Conservation (phyloP, 2,888 invertebrate species). For the Seira musarum region DNA sequence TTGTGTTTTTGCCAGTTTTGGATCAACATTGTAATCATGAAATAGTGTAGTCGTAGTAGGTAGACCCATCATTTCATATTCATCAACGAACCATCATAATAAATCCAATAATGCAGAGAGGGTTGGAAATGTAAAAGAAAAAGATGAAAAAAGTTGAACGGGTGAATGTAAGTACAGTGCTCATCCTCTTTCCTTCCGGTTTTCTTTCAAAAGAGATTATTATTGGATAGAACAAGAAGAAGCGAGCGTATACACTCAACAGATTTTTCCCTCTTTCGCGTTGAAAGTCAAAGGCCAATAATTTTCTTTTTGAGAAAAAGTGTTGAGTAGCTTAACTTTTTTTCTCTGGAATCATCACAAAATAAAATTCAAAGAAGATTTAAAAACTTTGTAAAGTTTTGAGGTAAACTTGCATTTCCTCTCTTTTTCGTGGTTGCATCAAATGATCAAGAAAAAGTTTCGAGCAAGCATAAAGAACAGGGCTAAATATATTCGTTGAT, state of each 20-base stretch:
- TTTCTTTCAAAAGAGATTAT: conserved; percentile 9
- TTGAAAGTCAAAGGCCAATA: conserved; percentile 29
- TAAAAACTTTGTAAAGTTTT: background rate
- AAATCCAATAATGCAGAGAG: conserved; percentile 19
- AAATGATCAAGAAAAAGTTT: background rate
- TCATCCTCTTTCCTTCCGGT: conserved; percentile 6
- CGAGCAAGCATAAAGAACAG: background rate
- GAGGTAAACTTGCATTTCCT: background rate
- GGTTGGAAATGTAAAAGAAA: background rate
- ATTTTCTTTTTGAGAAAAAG: conserved; percentile 22
- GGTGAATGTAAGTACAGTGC: background rate
- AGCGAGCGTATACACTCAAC: too few relatives aligned
- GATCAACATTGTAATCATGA: too few relatives aligned
- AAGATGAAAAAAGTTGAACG: background rate
- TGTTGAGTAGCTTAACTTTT: background rate
- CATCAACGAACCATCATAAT: background rate
- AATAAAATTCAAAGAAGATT: background rate
- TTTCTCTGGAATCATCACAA: background rate
- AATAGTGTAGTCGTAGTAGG: too few relatives aligned
- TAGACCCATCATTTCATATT: background rate
- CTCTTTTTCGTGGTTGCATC: background rate
- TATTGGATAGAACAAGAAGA: background rate
- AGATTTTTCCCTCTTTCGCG: conserved; percentile 4
- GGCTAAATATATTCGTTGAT: too few relatives aligned
- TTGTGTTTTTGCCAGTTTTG: too few relatives aligned